A percentile compares a stretch with the other conserved stretches of the same genome.
Conservation (phyloP, 2,888 invertebrate species). For the Acleris sparsana region DNA sequence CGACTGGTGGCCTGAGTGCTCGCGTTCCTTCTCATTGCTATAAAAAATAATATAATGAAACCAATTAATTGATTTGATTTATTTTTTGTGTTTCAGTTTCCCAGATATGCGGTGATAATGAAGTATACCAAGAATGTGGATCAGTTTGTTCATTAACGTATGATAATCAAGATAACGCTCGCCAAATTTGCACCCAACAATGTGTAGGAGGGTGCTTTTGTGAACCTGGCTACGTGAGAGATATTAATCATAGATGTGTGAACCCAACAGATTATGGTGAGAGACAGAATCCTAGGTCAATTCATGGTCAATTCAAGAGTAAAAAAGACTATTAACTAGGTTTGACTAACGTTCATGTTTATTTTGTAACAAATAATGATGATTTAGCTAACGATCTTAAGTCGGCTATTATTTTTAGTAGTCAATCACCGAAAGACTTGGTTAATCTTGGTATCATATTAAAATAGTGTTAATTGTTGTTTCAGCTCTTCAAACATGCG, state of each 20-base stretch:
- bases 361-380: too few species aligned
- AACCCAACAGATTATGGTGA: conserved; percentile 24
- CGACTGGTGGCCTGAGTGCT: too few species aligned
- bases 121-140: conserved; percentile 25
- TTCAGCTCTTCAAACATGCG: conserved; percentile 15
- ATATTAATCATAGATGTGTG: conserved; percentile 15
- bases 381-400: too few species aligned
- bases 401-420: too few species aligned
- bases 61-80: background rate
- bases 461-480: too few species aligned
- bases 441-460: too few species aligned
- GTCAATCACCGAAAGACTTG: too few species aligned
- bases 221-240: conserved; percentile 21
- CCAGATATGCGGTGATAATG: conserved; percentile 26
- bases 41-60: too few species aligned
- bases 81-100: background rate
- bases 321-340: too few species aligned
- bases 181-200: conserved; percentile 7
- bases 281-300: background rate
- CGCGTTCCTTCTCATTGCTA: too few species aligned
- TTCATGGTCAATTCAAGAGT: too few species aligned
- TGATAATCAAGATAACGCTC: conserved; percentile 22
- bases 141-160: conserved; percentile 22
- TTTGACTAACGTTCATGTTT: too few species aligned
- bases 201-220: conserved; percentile 29